Percentiles rank a stretch among this genome's conserved stretches.
Conservation (phyloP, 2,797 vertebrate species). For the Nasua narica region DNA sequence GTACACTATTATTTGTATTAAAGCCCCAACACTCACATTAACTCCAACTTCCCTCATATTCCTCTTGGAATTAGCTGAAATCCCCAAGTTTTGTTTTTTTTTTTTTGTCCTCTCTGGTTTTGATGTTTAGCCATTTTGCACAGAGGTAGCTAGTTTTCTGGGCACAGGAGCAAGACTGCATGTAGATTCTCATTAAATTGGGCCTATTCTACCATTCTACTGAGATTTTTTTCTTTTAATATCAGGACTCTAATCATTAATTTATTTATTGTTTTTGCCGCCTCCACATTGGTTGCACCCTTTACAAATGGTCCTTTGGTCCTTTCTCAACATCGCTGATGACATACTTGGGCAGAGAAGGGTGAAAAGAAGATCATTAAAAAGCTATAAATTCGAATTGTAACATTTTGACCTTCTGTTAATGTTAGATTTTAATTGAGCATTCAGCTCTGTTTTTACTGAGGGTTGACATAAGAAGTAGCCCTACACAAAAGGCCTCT, state of each 20-base stretch:
- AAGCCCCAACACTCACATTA: background rate
- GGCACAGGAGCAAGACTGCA: background rate
- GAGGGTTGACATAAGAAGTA: background rate
- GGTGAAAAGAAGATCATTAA: conserved; percentile 20
- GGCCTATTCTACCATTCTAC: background rate
- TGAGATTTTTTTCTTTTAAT: background rate
- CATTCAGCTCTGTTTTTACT: conserved; percentile 7
- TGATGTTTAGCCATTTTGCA: background rate
- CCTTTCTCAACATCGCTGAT: conserved; percentile 26
- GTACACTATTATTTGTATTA: background rate
- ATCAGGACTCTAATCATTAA: conserved; percentile 2
- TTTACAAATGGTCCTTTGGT: conserved; percentile 26
- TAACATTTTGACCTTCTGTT: conserved; percentile 39
- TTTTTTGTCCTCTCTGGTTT: background rate
- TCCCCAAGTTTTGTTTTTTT: background rate
- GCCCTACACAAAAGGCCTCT: background rate
- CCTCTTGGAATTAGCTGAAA: background rate
- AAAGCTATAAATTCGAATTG: conserved; percentile 33
- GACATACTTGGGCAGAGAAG: conserved; percentile 22
- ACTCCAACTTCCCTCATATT: background rate
- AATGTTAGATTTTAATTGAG: conserved; percentile 44
- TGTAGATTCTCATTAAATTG: background rate
- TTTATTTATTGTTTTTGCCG: background rate
- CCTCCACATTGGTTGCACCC: background rate
- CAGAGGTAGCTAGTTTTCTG: background rate